Base-by-base conservation (phyloP, 2,888 invertebrate species). In the Tachina grossa region DNA sequence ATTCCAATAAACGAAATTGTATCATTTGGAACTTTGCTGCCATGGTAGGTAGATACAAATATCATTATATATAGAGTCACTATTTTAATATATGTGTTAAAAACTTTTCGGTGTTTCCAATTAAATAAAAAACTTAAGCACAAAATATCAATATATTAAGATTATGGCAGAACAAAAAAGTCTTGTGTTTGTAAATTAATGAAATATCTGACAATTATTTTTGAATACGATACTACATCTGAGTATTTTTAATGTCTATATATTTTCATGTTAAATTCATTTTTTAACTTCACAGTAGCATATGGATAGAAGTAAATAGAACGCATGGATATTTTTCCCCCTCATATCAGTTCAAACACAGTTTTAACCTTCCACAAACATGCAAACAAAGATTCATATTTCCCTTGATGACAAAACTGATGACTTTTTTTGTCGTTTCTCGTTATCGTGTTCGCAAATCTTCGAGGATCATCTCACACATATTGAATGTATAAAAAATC, bases 391-490 rank as follows among this genome's bases (percentile, higher is more conserved):
- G 49, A 63, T 63, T 63, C 43, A 47, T 72, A 80, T 75, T 69
- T 81, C n/a, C 61, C 22, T 75, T 69, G 75, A 81, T 81, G 75
- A 81, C 68, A 75, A 81, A 75, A 75, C 68, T 69, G 75, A 75
- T 81, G 75, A 31, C 47, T 75, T 45, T 61, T 79, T 81, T 80
- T 81, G 59, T 66, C 49, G 80, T 65, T 80, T 72, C 72, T 75
- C 47, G 79, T 65, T 81, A 81, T 81, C 81, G 49, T 39, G 39
- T 81, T 61, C 68, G 74, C 66, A 81, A 81, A 81, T 81, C 81
- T 81, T 66, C 14, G 57, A 81, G 59, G 74, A 74, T 74, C 81
- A 81, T 75, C 81, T 75, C 75, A 81, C 68, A 74, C 49, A 69
- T 68, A 43, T 53, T 53, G 53, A 51, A 47, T 22, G n/a, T 49